Evolutionary conservation across 2,113 vertebrate genomes (phyloP), one percentile per base, ranked within the genome.

Genomic region (Labeo rohita): DNA sequence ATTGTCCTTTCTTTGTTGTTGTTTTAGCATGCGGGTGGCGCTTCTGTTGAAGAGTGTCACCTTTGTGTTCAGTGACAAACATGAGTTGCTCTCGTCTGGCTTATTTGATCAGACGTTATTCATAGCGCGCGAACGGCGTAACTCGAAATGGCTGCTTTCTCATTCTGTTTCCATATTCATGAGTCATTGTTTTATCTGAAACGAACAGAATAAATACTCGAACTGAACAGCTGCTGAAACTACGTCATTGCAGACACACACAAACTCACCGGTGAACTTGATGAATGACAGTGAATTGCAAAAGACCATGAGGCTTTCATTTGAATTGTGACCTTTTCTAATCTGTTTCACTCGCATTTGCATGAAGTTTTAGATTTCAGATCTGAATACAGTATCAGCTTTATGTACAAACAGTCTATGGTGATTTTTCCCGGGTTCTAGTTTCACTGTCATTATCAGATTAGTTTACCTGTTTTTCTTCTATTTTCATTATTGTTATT

Each of bases 251-350:
- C 43, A 74, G 43, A 74, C 43, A 45, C 70, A 23, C 36, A 18
- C 66, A 72, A 39, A 72, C 36, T 47, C 70, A 47, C 21, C 39
- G 16, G 0, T 74, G 43, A 65, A 28, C 79, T 66, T 81, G 49
- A 66, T 49, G 59, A 66, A 49, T 81, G 79, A 49, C 43, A 49
- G 59, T 9, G 13, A 13, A 15, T 59, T 49, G 77, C 77, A 77
- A 50, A 80, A 72, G 63, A 50, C 18, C 34, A 47, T 65, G 47
- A 47, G 11, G 39, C 18, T 80, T 81, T 49, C 61, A 89, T 92
- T 90, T 91, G 81, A 89, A 90, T 90, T 43, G 18, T 90, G 89
- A 88, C 80, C 70, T 91, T 90, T 87, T 83, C 84, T 90, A 84
- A 90, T 92, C 85, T 74, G 39, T 78, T 43, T 36, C 28, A n/a